Evolutionary conservation across 1,140 invertebrate genomes (phyloP), one percentile per base, ranked within the genome.

Genomic region (Brachionus asplanchnoidis): DNA sequence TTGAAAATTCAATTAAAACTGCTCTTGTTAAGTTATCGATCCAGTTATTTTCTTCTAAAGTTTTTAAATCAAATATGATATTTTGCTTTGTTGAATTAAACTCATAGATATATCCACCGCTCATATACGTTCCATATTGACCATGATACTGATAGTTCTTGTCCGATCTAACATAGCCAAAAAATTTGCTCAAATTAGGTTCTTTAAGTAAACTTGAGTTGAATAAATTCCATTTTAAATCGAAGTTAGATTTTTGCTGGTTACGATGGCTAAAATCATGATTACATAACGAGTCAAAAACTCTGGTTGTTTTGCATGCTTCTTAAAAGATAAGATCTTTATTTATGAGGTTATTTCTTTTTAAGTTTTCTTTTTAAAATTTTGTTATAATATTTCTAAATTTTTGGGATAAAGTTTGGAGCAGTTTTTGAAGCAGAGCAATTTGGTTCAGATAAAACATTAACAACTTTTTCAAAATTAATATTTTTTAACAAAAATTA

Each of bases 1-100:
- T 90, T 0, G 92, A 92, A 86, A 94, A 94, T 88, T 94, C 93
- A 1, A 94, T 87, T 87, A 94, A 93, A 36, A 94, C 88, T 1
- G 90, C 93, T 87, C 94, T 87, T 0, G 94, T 94, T 14, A 91
- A 92, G 85, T 92, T 86, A 26, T 90, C 90, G 28, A 94, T 91
- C 94, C 94, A 94, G 1, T 92, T 87, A 84, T 60, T 60, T 5
- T 60, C 53, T 20, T 60, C n/a, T 23, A 60, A 60, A 60, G 7
- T 60, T 60, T 60, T 60, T 23, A 60, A 20, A 17, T 60, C 53
- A 20, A 20, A 60, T 20, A 60, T 92, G 92, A 32, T 92, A 86
- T 86, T 92, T 92, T 23, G 94, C 85, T 89, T 89, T 26, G 87
- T 89, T 3, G 86, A 86, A 0, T 87, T 87, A 20, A 93, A 87